Percentiles rank a stretch among this genome's conserved stretches.
Conservation (phyloP, 2,113 vertebrate genomes). For the Marmota monax region DNA sequence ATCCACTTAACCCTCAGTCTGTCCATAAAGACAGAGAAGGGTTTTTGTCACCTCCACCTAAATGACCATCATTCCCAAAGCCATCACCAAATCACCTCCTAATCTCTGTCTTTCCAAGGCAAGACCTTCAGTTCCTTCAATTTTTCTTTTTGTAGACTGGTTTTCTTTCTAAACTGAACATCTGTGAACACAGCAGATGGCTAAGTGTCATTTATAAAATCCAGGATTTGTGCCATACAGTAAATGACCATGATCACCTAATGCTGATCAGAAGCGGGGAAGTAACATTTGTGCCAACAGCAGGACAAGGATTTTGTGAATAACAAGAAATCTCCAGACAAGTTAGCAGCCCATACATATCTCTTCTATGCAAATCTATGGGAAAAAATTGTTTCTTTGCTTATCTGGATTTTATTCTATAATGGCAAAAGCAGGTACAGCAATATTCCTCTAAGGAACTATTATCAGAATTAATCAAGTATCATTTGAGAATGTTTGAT, state of each 20-base stretch:
- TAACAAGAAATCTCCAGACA: neutral
- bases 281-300: neutral
- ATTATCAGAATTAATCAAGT: neutral
- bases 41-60: neutral
- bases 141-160: neutral
- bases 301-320: neutral
- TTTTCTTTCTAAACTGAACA: neutral
- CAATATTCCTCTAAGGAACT: neutral
- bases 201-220: neutral
- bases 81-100: neutral
- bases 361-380: neutral
- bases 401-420: neutral
- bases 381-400: neutral
- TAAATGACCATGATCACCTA: neutral
- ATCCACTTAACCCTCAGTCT: neutral
- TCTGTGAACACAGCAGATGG: neutral
- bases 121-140: neutral
- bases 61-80: neutral
- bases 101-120: neutral
- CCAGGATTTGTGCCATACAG: neutral
- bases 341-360: neutral
- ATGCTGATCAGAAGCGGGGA: neutral
- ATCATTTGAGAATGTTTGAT: conserved; percentile 8
- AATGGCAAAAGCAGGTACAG: neutral
- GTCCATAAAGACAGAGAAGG: neutral